These are phyloP conservation scores for Phytoseiulus persimilis DNA, from an alignment of 2,888 invertebrate species.

Conservation along the genomic window DNA sequence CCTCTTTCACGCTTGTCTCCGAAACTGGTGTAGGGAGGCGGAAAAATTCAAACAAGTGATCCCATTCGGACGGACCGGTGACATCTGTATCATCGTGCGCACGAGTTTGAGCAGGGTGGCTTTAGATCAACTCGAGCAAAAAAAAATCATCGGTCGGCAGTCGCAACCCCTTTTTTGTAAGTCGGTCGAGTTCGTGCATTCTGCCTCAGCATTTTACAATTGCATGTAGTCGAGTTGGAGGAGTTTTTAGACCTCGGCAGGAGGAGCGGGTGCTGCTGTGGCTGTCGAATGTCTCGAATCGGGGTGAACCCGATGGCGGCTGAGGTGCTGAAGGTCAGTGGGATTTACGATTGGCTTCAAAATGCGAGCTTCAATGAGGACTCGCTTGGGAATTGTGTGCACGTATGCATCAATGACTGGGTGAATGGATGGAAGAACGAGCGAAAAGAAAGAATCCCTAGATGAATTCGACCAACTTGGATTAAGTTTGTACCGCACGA, in stretches of 20 bases:
- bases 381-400: background rate
- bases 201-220: background rate
- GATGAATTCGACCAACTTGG: background rate
- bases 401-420: background rate
- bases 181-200: background rate
- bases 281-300: background rate
- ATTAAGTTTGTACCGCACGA: background rate
- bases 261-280: background rate
- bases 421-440: background rate
- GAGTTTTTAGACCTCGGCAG: background rate
- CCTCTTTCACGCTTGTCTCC: background rate
- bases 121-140: background rate
- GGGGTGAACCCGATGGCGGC: background rate
- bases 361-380: background rate
- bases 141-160: background rate
- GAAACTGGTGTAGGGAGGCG: background rate
- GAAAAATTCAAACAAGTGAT: background rate
- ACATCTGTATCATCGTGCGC: background rate
- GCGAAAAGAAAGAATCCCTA: background rate
- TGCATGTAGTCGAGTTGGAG: background rate
- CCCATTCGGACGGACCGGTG: background rate
- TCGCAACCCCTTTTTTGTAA: background rate
- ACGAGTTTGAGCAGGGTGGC: background rate
- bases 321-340: constrained; percentile 5
- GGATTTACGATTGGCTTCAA: constrained; percentile 5